Conservation (phyloP, 2,797 vertebrate species). For the Tangara arthus region DNA sequence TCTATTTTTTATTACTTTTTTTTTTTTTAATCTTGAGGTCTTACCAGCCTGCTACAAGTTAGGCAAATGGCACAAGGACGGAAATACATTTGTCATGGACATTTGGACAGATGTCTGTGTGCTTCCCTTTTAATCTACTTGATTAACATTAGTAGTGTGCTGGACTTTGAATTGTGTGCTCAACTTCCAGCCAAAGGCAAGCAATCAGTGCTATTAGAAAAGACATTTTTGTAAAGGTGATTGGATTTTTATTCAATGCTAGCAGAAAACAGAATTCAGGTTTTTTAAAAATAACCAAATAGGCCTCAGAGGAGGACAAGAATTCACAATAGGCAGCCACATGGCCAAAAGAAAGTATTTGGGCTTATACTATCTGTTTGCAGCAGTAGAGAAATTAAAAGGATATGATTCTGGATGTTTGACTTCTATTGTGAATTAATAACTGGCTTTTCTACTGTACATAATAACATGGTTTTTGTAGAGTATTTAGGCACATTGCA, state of each 20-base stretch:
- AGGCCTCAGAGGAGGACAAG: not conserved
- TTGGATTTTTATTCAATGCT: not conserved
- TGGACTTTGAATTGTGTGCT: not conserved
- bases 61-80: not conserved
- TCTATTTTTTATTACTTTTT: not conserved
- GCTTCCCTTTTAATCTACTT: not conserved
- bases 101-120: not conserved
- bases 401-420: not conserved
- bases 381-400: not conserved
- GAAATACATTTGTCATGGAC: not conserved
- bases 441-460: not conserved
- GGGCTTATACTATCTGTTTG: not conserved
- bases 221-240: not conserved
- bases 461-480: not conserved
- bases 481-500: not conserved
- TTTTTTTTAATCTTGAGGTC: not conserved
- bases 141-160: not conserved
- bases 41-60: not conserved
- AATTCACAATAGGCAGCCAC: not conserved
- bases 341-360: not conserved
- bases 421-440: not conserved
- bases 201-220: not conserved
- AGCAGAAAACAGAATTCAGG: not conserved
- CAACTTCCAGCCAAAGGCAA: not conserved
- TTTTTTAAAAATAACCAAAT: not conserved